Base-by-base conservation (phyloP, 2,888 invertebrate genomes). In the Netelia fuscicornis region DNA sequence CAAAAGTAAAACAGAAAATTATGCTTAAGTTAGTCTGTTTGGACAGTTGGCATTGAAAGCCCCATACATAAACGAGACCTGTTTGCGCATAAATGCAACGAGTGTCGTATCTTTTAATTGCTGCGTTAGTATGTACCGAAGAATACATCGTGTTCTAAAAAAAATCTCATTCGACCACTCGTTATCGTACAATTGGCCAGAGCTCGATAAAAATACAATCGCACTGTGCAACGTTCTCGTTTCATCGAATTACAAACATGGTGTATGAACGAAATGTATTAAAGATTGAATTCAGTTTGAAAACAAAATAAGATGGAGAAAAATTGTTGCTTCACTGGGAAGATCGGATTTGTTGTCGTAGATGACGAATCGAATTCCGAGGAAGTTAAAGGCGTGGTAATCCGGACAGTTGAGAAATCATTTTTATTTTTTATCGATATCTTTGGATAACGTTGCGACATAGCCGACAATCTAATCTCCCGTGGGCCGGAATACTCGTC, bases 381-480 rank as follows among this genome's bases (percentile, higher is more conserved):
- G 13, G 25, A 67, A 17, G 17, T n/a, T 56, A 25, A 44, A 58
- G 17, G 17, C 25, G 37, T 54, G 64, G 23, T 23, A 48, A 42
- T n/a, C 5, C 11, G 52, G 3, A 13, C 52, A 13, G n/a, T 52
- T 52, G 52, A n/a, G 13, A 52, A n/a, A 17, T 58, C 67, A 25
- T 58, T 56, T 64, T 64, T 81, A 20, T 62, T 60, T 74, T 54
- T 64, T 58, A 25, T 80, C 42, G 54, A 82, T 85, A 82, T 85
- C 82, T 54, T 60, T 23, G 23, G 85, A 82, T 81, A 85, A 75
- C 79, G 62, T 78, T 75, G 81, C 75, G 78, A 75, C 70, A 79
- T 70, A 75, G 71, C 74, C 65, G 71, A 76, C 82, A 82, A 85
- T 78, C 84, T 81, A 81, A 85, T 85, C 85, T 81, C 23, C 56